Evolutionary conservation across 2,113 vertebrate species (phyloP).

Genomic region (Hyaena hyaena): DNA sequence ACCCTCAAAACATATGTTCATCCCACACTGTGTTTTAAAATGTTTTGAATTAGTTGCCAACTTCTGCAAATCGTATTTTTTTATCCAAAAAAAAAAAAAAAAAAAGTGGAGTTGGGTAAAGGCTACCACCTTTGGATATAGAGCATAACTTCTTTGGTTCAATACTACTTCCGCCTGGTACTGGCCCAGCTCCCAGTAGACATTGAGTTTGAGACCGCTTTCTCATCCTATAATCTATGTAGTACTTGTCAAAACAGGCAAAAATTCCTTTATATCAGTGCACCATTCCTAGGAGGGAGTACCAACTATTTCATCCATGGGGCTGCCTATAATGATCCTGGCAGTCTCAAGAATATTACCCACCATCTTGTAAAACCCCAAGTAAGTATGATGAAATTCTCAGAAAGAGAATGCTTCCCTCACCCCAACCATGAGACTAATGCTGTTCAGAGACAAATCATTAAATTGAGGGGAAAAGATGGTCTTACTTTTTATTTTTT

Average conservation of each 20-base stretch:
- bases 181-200: not conserved
- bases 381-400: not conserved
- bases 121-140: conserved; percentile 61
- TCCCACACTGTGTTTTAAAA: conserved; percentile 79
- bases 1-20: conserved; percentile 81
- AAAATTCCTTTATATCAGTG: not conserved
- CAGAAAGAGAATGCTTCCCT: not conserved
- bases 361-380: not conserved
- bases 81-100: conserved; percentile 42
- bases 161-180: not conserved
- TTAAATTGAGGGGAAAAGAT: not conserved
- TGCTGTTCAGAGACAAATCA: not conserved
- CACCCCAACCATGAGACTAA: not conserved
- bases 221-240: not conserved
- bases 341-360: not conserved
- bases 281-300: not conserved
- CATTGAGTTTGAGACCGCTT: not conserved
- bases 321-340: not conserved
- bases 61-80: conserved; percentile 72
- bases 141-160: not conserved
- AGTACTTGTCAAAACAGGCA: conserved; percentile 3
- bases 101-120: conserved; percentile 33
- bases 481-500: conserved; percentile 17
- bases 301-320: not conserved
- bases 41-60: conserved; percentile 80